phyloP scores from a whole-genome alignment of 1,140 invertebrate species.

The Diploscapter pachys region DNA sequence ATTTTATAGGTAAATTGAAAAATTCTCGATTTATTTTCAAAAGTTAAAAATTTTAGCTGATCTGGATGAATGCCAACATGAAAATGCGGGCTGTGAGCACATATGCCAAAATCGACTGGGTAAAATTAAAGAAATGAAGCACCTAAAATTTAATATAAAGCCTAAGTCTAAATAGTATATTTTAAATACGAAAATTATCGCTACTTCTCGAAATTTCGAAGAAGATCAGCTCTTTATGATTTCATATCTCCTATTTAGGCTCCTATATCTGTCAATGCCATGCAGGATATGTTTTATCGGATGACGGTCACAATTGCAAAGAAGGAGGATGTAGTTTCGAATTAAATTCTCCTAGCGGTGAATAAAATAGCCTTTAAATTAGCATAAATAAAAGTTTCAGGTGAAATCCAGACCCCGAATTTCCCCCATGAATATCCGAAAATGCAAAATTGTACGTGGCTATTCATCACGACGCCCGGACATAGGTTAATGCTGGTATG shows the following conservation, averaged over 20 bases:
- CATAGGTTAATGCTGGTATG: constrained; percentile 83
- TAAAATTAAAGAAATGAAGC: background rate
- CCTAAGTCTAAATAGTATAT: no score
- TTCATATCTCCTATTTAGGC: no score
- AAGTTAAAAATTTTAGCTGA: constrained; percentile 64
- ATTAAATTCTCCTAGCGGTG: constrained; percentile 57
- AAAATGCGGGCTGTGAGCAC: constrained; percentile 94
- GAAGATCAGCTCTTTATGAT: no score
- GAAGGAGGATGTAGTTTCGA: constrained; percentile 73
- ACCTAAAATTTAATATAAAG: no score
- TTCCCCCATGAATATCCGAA: constrained; percentile 90
- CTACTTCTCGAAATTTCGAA: no score
- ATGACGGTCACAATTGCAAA: constrained; percentile 91
- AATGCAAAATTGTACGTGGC: constrained; percentile 94
- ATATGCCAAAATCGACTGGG: constrained; percentile 86
- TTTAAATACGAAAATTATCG: no score
- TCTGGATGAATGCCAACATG: constrained; percentile 89
- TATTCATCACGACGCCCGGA: constrained; percentile 88
- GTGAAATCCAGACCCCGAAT: constrained; percentile 84
- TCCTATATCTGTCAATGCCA: constrained; percentile 87
- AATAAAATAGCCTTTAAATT: no score
- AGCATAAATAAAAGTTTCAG: constrained; percentile 37
- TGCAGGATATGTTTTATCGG: constrained; percentile 89
- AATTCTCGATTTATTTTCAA: no score
- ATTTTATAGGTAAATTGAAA: constrained; percentile 22